Evolutionary conservation across 2,797 vertebrate species (phyloP).

Genomic region (Mustela erminea): DNA sequence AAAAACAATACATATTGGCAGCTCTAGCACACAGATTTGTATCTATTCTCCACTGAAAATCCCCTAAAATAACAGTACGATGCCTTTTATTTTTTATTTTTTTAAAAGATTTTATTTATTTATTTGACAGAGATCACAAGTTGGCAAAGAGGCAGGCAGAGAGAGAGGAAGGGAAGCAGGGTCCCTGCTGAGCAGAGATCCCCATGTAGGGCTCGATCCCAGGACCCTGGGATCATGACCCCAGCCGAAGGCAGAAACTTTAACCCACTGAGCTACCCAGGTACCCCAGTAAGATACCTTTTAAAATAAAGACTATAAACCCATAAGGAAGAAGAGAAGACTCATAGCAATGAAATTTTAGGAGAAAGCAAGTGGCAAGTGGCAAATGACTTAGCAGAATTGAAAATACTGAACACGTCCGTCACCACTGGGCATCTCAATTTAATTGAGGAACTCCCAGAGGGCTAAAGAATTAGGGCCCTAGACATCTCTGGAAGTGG

Average conservation of each 20-base stretch:
- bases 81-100: neutral
- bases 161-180: no score
- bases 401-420: neutral
- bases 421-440: neutral
- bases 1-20: neutral
- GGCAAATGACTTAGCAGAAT: neutral
- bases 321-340: neutral
- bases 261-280: no score
- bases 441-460: neutral
- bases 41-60: neutral
- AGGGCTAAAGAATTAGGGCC: neutral
- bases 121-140: no score
- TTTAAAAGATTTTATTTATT: no score
- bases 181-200: no score
- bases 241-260: no score
- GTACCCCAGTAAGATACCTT: neutral
- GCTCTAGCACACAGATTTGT: neutral
- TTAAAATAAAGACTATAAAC: neutral
- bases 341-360: neutral
- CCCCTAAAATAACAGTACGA: neutral
- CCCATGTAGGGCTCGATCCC: no score
- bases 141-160: no score
- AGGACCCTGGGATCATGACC: no score
- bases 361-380: neutral
- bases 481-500: neutral